phyloP scores from a whole-genome alignment of 1,140 invertebrate genomes.

The Neuroterus valhalla region DNA sequence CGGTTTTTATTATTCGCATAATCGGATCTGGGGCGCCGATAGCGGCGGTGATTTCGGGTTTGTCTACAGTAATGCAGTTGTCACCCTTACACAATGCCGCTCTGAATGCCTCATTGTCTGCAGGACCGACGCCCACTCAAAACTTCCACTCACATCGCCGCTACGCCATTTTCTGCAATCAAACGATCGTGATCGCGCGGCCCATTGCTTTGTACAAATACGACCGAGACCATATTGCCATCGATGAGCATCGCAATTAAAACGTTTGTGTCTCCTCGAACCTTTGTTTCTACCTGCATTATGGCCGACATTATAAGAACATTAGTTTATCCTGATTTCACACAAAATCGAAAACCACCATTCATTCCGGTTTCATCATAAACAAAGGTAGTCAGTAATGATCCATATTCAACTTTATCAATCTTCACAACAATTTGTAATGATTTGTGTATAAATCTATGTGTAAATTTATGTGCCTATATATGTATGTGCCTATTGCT shows the following conservation, averaged over 20 bases:
- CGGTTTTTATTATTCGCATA: slow-evolving; percentile 69
- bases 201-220: slow-evolving; percentile 40
- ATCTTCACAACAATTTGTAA: no score
- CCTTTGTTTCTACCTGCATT: slow-evolving; percentile 5
- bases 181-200: slow-evolving; percentile 45
- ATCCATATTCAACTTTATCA: no score
- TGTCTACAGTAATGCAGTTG: slow-evolving; percentile 72
- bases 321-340: slow-evolving; percentile 24
- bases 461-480: no score
- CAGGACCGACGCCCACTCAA: slow-evolving; percentile 65
- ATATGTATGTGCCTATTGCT: no score
- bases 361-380: neutral
- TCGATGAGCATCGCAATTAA: slow-evolving; percentile 41
- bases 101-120: slow-evolving; percentile 71
- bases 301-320: slow-evolving; percentile 6
- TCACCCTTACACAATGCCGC: slow-evolving; percentile 61
- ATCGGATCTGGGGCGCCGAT: slow-evolving; percentile 67
- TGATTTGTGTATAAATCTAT: no score
- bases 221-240: slow-evolving; percentile 34
- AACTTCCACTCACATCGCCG: slow-evolving; percentile 55
- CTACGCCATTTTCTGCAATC: slow-evolving; percentile 46
- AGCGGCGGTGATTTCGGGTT: slow-evolving; percentile 71
- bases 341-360: slow-evolving; percentile 1
- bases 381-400: no score
- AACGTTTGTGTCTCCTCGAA: slow-evolving; percentile 38